phyloP scores from a whole-genome alignment of 2,888 invertebrate species.

The Aspidiotus rigidus region DNA sequence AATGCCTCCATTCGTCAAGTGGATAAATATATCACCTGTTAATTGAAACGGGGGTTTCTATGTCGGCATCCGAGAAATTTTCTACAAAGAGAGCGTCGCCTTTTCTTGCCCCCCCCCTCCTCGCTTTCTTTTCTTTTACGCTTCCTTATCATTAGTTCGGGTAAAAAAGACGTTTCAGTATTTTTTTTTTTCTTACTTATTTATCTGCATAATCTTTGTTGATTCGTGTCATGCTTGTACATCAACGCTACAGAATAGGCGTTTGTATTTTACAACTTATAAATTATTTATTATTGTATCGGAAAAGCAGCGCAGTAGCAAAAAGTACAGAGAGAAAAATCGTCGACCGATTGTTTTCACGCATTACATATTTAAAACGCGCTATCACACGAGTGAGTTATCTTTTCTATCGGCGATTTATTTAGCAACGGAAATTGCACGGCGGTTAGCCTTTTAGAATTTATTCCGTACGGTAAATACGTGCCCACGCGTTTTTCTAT shows the following conservation, averaged over 20 bases:
- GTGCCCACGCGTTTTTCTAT: too few relatives aligned
- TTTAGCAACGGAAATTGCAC: too few relatives aligned
- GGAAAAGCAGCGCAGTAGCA: background rate
- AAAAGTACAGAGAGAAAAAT: slow-evolving; percentile 6
- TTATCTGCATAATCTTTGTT: slow-evolving; percentile 8
- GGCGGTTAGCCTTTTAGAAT: too few relatives aligned
- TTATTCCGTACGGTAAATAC: too few relatives aligned
- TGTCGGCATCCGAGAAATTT: too few relatives aligned
- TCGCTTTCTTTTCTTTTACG: background rate
- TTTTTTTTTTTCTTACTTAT: background rate
- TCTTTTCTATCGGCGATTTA: background rate
- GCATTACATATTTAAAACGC: background rate
- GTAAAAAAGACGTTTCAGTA: slow-evolving; percentile 11
- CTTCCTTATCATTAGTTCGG: background rate
- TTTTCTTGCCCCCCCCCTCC: too few relatives aligned
- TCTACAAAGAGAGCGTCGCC: too few relatives aligned
- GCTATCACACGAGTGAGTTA: background rate
- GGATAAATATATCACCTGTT: slow-evolving; percentile 31
- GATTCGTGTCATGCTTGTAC: slow-evolving; percentile 12
- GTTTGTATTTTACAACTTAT: slow-evolving; percentile 13
- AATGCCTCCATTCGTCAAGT: slow-evolving; percentile 22
- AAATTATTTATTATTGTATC: slow-evolving; percentile 13
- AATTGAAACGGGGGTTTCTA: slow-evolving; percentile 6
- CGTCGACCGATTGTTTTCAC: slow-evolving; percentile 10
- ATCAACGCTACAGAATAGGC: slow-evolving; percentile 7